Conservation (phyloP, 2,113 vertebrate genomes). For the Malurus alboscapulatus region DNA sequence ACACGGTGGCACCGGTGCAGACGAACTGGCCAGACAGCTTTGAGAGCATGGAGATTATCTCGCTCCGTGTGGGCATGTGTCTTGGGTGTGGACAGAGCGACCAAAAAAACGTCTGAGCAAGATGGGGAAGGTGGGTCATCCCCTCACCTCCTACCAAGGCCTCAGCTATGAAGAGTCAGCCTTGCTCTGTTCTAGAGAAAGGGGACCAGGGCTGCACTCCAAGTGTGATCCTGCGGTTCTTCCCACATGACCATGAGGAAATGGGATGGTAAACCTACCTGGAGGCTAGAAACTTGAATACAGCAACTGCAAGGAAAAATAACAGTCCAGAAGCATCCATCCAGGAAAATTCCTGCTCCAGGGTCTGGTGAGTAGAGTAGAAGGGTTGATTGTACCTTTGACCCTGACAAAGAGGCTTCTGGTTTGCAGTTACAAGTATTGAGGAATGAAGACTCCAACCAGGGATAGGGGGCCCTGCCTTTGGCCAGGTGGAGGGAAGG, state of each 20-base stretch:
- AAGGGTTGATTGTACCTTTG: background rate
- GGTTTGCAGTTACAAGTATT: background rate
- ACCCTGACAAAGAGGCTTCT: background rate
- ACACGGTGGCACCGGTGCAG: accelerated
- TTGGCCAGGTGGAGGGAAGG: background rate
- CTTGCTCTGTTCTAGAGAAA: background rate
- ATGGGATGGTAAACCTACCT: background rate
- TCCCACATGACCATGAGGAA: background rate
- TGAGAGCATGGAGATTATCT: background rate
- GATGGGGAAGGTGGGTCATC: background rate
- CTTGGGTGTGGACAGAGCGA: background rate
- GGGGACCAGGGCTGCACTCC: too few species aligned
- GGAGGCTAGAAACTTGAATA: background rate
- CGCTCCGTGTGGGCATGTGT: accelerated
- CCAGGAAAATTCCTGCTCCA: background rate
- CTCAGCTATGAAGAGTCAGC: background rate
- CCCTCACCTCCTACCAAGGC: background rate
- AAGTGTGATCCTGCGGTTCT: background rate
- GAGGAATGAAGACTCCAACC: background rate
- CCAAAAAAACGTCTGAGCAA: background rate
- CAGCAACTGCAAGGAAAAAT: background rate
- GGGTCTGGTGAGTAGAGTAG: background rate
- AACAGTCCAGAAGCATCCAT: background rate
- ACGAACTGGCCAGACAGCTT: background rate
- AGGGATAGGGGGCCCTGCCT: background rate